Evolutionary conservation across 2,113 vertebrate genomes (phyloP), one percentile per base, ranked within the genome.

Genomic region (Planiliza haematocheilus): DNA sequence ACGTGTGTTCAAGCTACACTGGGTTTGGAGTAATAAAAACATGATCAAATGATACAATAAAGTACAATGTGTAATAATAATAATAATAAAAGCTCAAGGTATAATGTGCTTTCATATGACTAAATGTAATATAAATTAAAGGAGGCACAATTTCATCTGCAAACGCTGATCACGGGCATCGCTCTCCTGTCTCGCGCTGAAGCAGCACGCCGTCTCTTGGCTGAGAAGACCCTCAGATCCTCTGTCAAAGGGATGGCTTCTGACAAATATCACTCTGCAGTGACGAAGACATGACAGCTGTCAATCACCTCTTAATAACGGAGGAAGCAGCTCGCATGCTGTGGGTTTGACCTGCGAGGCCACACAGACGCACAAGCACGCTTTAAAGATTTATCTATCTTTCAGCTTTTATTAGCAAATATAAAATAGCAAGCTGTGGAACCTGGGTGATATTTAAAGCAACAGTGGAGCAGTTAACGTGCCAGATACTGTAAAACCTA

Each of bases 281-380:
- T 77, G 76, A 84, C 59, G 81, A 84, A 73, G 84, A 93, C 90
- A 90, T 91, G 93, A 91, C 92, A 94, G 91, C 91, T 92, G 93
- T 87, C 93, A 91, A 53, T 93, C 93, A 92, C 78, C 71, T 50
- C 66, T 56, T 85, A 81, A 79, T 81, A 83, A 89, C 83, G 20
- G 84, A 52, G 59, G 76, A 86, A 82, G 75, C 81, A 52, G 84
- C 86, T 77, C 65, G 12, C 81, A 61, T 36, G 42, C 53, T 21
- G 70, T 18, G 80, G 55, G 57, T 86, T 81, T 81, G 82, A 85
- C 77, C 78, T 42, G 74, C 13, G 42, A 79, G 72, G 69, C 67
- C 81, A 74, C 50, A 56, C 3, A 72, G 7, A 70, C 82, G 51
- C 71, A 55, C 53, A 70, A 68, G 70, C 41, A 61, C 74, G 53